Base-by-base conservation (phyloP, 2,113 vertebrate genomes). In the Chauna torquata region DNA sequence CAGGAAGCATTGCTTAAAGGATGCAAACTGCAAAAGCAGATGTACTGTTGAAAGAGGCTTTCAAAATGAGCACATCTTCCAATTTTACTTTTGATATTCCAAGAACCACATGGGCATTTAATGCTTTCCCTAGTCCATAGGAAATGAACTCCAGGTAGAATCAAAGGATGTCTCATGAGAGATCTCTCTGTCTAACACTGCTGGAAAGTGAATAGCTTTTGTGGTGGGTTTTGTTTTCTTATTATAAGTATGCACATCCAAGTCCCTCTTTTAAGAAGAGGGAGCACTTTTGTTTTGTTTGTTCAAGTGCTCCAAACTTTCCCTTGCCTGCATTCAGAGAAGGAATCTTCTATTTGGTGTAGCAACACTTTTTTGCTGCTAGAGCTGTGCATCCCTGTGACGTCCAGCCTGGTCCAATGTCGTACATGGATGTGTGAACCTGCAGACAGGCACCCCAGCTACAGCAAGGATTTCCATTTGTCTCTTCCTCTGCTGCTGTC, bases 141-240 rank as follows among this genome's bases (percentile, higher is more conserved):
- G 88, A 94, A 93, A 83, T 90, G 25, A 92, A 78, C 47, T 93
- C 64, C 72, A 88, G 40, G 71, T 83, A 96, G 69, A 92, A 78
- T 88, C 18, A 68, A 59, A 81, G 65, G 80, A 16, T 19, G 17
- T 71, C 23, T 68, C 30, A 75, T 40, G 52, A 65, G 50, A 91
- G 49, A 54, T 52, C 4, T 17, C 9, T 52, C 23, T 94, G 38
- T 83, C 66, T 88, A 94, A 80, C 14, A 8, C 19, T 78, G 40
- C n/a, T 81, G 61, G 50, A 70, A 92, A 92, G 19, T n/a, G 40
- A 89, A 75, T 50, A 55, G 61, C 36, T 89, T 78, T 50, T 86
- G 16, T 6, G 3, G 12, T 68, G 19, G 3, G 2, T 23, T 82
- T 86, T 90, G 8, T 64, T 57, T 52, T 62, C 2, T 58, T 88